These are phyloP conservation scores for Keiferia lycopersicella DNA, from an alignment of 2,888 invertebrate species.

Conservation along the genomic window DNA sequence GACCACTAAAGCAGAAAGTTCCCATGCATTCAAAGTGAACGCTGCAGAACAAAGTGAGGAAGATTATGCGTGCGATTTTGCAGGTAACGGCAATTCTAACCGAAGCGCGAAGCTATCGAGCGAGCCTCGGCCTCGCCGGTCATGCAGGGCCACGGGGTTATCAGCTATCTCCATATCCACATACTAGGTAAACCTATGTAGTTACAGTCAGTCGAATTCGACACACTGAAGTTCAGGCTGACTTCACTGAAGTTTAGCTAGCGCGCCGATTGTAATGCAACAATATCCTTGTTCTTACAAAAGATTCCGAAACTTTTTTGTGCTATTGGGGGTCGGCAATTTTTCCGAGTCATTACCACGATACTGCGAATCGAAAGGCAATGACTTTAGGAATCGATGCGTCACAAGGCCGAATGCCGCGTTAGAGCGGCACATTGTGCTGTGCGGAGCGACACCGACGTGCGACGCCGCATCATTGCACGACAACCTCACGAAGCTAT, in stretches of 20 bases:
- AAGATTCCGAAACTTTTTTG: neutral
- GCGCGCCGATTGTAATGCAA: neutral
- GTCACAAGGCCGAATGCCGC: constrained; percentile 53
- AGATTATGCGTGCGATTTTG: constrained; percentile 68
- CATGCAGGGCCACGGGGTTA: constrained; percentile 65
- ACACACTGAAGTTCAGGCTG: constrained; percentile 6
- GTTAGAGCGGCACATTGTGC: constrained; percentile 13
- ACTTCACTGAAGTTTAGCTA: no score
- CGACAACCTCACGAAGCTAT: neutral
- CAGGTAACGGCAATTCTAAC: constrained; percentile 71
- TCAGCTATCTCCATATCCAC: constrained; percentile 65
- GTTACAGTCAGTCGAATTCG: constrained; percentile 15
- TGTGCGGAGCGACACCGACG: constrained; percentile 31
- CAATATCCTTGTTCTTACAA: constrained; percentile 3
- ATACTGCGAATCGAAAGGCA: constrained; percentile 49
- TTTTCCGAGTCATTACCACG: constrained; percentile 24
- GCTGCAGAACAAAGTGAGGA: constrained; percentile 51
- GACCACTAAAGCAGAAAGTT: constrained; percentile 34
- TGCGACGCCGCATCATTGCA: neutral
- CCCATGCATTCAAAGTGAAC: constrained; percentile 39
- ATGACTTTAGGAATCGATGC: constrained; percentile 60
- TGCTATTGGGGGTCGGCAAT: constrained; percentile 19
- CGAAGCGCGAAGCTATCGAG: constrained; percentile 67
- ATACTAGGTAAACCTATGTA: constrained; percentile 34
- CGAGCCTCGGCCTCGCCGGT: constrained; percentile 42